A percentile compares a stretch with the other conserved stretches of the same genome.
Conservation (phyloP, 2,797 vertebrate genomes). For the Rhincodon typus region DNA sequence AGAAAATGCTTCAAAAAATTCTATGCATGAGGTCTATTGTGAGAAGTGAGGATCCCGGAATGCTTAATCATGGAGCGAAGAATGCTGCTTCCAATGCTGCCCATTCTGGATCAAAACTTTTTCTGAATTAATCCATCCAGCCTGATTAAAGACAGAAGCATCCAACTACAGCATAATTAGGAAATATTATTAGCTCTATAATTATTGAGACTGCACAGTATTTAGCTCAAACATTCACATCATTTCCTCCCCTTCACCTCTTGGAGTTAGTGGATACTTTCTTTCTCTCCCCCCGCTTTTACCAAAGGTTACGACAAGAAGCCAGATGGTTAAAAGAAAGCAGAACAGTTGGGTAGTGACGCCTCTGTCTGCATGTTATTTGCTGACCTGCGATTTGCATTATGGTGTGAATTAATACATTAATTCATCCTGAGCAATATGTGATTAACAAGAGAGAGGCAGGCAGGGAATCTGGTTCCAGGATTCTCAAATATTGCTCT, state of each 20-base stretch:
- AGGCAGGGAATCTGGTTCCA: not conserved
- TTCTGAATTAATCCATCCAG: not conserved
- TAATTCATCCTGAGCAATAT: not conserved
- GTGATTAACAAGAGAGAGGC: not conserved
- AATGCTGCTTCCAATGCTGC: not conserved
- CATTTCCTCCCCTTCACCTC: not conserved
- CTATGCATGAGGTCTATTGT: not conserved
- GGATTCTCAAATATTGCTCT: not conserved
- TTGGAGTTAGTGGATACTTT: constrained; percentile 1
- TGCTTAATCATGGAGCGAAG: too few relatives aligned
- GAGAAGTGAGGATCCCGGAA: not conserved
- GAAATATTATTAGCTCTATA: not conserved
- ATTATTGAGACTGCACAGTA: not conserved
- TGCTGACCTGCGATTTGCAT: not conserved
- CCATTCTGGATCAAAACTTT: not conserved
- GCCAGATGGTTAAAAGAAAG: not conserved
- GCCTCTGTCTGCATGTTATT: not conserved
- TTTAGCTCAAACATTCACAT: not conserved
- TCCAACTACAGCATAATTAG: not conserved
- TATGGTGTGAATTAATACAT: not conserved
- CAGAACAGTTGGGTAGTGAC: not conserved
- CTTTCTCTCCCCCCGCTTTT: not conserved
- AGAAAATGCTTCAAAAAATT: not conserved
- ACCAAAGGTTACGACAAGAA: not conserved
- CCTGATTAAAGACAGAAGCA: not conserved